Base-by-base conservation (phyloP, 2,797 vertebrate genomes). In the Stomatorhinus walkeri region DNA sequence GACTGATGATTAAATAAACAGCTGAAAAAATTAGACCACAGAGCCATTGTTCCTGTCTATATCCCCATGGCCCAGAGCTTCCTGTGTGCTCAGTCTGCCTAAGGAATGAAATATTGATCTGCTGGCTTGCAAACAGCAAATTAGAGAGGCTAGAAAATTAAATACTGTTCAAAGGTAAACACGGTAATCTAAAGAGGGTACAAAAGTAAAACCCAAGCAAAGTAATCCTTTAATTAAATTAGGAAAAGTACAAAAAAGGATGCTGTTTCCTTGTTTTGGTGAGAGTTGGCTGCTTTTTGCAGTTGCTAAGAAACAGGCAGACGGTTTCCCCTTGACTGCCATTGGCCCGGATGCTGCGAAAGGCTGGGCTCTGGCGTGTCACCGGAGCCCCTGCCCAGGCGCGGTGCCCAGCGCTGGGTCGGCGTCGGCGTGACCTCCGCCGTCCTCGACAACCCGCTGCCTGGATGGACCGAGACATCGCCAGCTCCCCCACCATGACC, bases 191-290 rank as follows among this genome's bases (percentile, higher is more conserved):
- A 46, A 87, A 48, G 8, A 36, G 54, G 56, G 54, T 36, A 52
- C 49, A 51, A 48, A 88, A 10, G 16, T 46, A 72, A 14, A 52
- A 32, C 4, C 14, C 81, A 36, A 49, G 59, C 43, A 51, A 49
- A 32, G 59, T 86, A 89, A 89, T 86, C 83, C 83, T 52, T 72
- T 89, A 86, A 72, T 89, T 89, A 72, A 89, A 85, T 85, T 68
- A 85, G 56, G 59, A 86, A 51, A 64, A 89, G 64, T 76, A 51
- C 88, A 89, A 87, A 64, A 61, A 72, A 89, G 84, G 81, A 89
- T 85, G 56, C 19, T 19, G 85, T 59, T 85, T 19, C 59, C 86
- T 40, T 56, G 22, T 85, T 51, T 87, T 87, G 85, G 49, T 24
- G 24, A n/a, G 83, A n/a, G 14, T 64, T 85, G 40, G 61, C 56